A percentile compares a stretch with the other conserved stretches of the same genome.
Evolutionary conservation across 2,797 vertebrate genomes (phyloP).

Genomic region (Rhinichthys osculus): DNA sequence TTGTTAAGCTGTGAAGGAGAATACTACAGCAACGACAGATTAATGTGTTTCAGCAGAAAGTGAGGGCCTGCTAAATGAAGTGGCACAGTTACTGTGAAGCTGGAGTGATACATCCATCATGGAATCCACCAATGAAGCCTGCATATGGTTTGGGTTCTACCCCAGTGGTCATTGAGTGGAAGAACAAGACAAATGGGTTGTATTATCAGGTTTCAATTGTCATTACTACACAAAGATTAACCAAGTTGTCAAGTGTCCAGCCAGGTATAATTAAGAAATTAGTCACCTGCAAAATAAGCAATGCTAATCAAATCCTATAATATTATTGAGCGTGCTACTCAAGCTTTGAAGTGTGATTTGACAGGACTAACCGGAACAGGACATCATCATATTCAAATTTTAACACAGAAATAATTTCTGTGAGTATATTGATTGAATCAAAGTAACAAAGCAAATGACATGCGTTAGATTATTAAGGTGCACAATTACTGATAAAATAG

Average conservation of each 20-base stretch:
- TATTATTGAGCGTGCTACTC: background rate
- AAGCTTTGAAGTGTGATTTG: background rate
- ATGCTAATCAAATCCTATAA: constrained; percentile 5
- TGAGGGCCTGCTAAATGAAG: constrained; percentile 53
- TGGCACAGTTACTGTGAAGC: constrained; percentile 18
- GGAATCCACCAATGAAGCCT: constrained; percentile 21
- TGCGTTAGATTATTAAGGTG: background rate
- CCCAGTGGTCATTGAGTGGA: constrained; percentile 19
- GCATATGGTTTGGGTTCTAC: constrained; percentile 34
- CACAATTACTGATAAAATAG: background rate
- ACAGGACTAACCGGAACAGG: background rate
- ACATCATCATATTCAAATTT: background rate
- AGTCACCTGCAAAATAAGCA: constrained; percentile 17
- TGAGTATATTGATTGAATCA: background rate
- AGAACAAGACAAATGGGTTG: constrained; percentile 55
- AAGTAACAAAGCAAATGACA: background rate
- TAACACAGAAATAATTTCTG: background rate
- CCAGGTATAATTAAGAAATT: constrained; percentile 38
- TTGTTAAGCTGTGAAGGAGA: constrained; percentile 64
- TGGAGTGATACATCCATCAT: constrained; percentile 42
- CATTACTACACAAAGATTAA: constrained; percentile 42
- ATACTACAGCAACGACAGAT: constrained; percentile 43
- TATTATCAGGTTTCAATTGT: constrained; percentile 58
- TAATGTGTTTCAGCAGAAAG: constrained; percentile 55
- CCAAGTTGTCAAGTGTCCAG: constrained; percentile 26